Evolutionary conservation across 2,797 vertebrate genomes (phyloP).

Genomic region (Myotis daubentonii): DNA sequence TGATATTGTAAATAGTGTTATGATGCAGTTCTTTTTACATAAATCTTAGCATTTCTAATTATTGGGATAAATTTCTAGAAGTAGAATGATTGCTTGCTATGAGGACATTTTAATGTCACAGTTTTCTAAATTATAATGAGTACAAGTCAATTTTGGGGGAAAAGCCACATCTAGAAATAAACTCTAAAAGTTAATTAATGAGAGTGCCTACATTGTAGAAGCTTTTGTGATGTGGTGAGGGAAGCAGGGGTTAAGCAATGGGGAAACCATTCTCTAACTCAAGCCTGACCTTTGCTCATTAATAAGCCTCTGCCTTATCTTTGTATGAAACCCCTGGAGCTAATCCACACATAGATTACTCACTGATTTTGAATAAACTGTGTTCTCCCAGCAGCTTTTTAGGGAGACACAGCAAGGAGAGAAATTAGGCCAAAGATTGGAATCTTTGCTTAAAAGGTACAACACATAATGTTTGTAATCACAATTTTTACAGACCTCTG

Average conservation of each 20-base stretch:
- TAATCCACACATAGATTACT: slow-evolving; percentile 34
- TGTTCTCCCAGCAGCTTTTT: slow-evolving; percentile 34
- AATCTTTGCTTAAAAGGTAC: slow-evolving; percentile 15
- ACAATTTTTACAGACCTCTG: neutral
- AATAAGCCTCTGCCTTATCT: slow-evolving; percentile 65
- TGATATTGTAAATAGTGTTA: neutral
- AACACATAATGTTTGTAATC: neutral
- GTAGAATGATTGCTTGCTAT: slow-evolving; percentile 6
- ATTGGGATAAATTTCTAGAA: neutral
- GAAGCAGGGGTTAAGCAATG: slow-evolving; percentile 48
- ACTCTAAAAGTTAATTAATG: slow-evolving; percentile 58
- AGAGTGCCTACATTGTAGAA: slow-evolving; percentile 44
- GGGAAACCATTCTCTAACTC: slow-evolving; percentile 54
- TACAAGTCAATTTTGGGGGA: slow-evolving; percentile 10
- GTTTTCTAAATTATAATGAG: slow-evolving; percentile 34
- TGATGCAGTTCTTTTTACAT: neutral
- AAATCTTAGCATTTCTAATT: neutral
- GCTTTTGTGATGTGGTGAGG: slow-evolving; percentile 76
- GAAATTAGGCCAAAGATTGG: slow-evolving; percentile 54
- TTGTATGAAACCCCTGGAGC: slow-evolving; percentile 57
- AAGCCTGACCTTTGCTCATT: slow-evolving; percentile 73
- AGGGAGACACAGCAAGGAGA: slow-evolving; percentile 31
- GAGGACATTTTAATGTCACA: slow-evolving; percentile 50
- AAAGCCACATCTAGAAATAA: slow-evolving; percentile 16
- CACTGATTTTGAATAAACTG: slow-evolving; percentile 63